phyloP scores from a whole-genome alignment of 2,888 invertebrate genomes.

The Aleiodes testaceus region DNA sequence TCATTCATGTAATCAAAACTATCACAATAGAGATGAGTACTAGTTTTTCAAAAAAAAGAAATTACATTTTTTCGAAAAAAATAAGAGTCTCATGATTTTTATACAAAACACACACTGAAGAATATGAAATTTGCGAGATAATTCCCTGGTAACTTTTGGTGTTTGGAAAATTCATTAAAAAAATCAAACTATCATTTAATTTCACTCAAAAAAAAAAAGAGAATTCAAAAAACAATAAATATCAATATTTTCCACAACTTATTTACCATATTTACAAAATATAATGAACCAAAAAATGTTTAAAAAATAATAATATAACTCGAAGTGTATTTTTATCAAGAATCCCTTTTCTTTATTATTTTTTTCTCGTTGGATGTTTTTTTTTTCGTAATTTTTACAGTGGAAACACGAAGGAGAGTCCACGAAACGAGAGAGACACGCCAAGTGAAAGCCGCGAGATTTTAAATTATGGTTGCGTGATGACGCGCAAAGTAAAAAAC shows the following conservation, averaged over 20 bases:
- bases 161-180: slow-evolving; percentile 13
- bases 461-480: slow-evolving; percentile 58
- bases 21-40: slow-evolving; percentile 32
- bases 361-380: slow-evolving; percentile 4
- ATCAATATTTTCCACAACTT: neutral
- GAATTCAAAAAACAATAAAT: neutral
- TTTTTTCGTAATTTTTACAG: slow-evolving; percentile 5
- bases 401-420: slow-evolving; percentile 32
- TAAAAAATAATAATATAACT: neutral
- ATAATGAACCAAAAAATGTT: neutral
- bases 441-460: slow-evolving; percentile 48
- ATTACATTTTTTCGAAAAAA: neutral
- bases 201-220: neutral
- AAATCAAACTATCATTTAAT: neutral
- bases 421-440: slow-evolving; percentile 42
- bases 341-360: neutral
- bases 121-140: slow-evolving; percentile 17
- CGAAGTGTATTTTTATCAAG: slow-evolving; percentile 10
- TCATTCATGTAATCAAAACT: slow-evolving; percentile 6
- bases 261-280: neutral
- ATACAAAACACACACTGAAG: neutral
- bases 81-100: neutral
- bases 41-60: slow-evolving; percentile 2
- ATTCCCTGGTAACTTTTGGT: slow-evolving; percentile 18
- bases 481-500: slow-evolving; percentile 47